Percentiles rank a stretch among this genome's conserved stretches.
These are phyloP conservation scores for Dermochelys coriacea DNA, from an alignment of 2,797 vertebrate species.

Conservation along the genomic window DNA sequence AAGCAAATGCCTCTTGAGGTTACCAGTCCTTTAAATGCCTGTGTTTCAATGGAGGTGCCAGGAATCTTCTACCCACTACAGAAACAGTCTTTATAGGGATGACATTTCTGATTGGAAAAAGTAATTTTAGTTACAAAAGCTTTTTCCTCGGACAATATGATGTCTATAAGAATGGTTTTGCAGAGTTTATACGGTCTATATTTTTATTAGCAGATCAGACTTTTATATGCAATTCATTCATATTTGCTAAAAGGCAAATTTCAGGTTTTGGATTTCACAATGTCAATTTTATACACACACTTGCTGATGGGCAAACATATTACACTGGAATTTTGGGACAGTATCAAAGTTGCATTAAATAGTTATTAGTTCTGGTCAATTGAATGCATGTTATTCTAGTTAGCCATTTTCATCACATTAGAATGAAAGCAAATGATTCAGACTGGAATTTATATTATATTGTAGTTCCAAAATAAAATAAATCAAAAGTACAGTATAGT, in stretches of 20 bases:
- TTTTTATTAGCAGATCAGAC: constrained; percentile 11
- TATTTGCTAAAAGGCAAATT: constrained; percentile 49
- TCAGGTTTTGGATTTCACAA: constrained; percentile 66
- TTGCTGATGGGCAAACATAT: constrained; percentile 23
- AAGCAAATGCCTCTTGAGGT: constrained; percentile 28
- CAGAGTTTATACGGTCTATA: constrained; percentile 15
- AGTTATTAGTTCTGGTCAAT: background rate
- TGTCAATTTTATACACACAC: constrained; percentile 40
- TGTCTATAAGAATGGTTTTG: constrained; percentile 22
- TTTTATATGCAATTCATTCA: constrained; percentile 57
- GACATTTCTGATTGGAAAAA: background rate
- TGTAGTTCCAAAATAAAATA: constrained; percentile 13
- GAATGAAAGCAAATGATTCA: constrained; percentile 29
- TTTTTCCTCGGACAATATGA: background rate
- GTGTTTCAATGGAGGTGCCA: background rate
- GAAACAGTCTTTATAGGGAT: background rate
- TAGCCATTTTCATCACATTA: constrained; percentile 1
- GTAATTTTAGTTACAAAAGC: background rate
- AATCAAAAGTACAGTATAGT: background rate
- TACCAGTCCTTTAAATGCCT: background rate
- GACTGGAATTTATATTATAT: background rate
- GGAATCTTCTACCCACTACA: background rate
- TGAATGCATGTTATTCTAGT: background rate
- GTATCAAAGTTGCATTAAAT: constrained; percentile 34
- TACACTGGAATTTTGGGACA: constrained; percentile 47